A percentile compares a stretch with the other conserved stretches of the same genome.
phyloP scores from a whole-genome alignment of 2,888 invertebrate species.

The Hedya salicella region DNA sequence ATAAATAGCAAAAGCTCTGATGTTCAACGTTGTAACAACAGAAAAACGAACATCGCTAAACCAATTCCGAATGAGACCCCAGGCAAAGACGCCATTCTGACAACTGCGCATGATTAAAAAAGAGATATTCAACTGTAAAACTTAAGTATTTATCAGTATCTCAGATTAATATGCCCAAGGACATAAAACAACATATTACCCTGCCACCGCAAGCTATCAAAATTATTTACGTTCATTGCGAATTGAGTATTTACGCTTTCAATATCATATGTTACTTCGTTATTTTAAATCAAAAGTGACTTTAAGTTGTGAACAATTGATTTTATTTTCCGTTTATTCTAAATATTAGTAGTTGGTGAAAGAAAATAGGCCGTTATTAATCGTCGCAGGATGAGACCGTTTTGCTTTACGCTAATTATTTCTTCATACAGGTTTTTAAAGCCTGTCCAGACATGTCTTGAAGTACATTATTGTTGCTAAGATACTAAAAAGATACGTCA shows the following conservation, averaged over 20 bases:
- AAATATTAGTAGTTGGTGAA: background rate
- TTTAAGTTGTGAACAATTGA: background rate
- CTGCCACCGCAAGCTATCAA: slow-evolving; percentile 9
- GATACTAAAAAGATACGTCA: background rate
- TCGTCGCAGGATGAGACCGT: background rate
- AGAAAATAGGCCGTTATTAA: slow-evolving; percentile 3
- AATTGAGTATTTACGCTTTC: slow-evolving; percentile 9
- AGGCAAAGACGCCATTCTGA: background rate
- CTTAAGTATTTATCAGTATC: background rate
- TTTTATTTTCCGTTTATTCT: background rate
- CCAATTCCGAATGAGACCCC: too few species aligned
- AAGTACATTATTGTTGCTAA: background rate
- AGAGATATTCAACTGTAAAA: background rate
- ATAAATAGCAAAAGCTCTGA: too few species aligned
- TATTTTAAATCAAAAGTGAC: background rate
- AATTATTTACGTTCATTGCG: slow-evolving; percentile 25
- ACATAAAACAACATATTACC: background rate
- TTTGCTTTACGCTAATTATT: slow-evolving; percentile 6
- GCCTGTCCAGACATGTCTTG: background rate
- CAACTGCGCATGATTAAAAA: background rate
- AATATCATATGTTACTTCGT: background rate
- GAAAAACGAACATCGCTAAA: background rate
- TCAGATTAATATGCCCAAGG: slow-evolving; percentile 18
- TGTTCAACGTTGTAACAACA: too few species aligned
- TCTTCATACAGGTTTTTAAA: slow-evolving; percentile 6